Evolutionary conservation across 2,113 vertebrate species (phyloP), one percentile per base, ranked within the genome.

Genomic region (Tachysurus vachellii): DNA sequence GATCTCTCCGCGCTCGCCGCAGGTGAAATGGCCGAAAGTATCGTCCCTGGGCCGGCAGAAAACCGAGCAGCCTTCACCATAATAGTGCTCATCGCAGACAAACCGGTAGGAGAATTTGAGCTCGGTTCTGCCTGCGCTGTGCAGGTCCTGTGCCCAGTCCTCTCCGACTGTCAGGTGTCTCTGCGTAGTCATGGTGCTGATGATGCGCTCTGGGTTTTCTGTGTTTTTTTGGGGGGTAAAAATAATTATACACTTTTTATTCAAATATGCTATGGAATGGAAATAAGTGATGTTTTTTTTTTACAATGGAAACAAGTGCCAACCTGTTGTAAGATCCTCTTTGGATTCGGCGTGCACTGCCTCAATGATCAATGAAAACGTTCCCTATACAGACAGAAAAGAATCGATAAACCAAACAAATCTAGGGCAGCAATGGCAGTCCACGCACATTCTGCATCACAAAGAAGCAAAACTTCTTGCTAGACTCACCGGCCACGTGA

Each of bases 351-450:
- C 96, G 90, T 99, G 97, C 64, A 98, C 93, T 23, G 98, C 98
- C 90, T 99, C 98, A 19, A 99, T 98, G 92, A 99, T 99, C 90
- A 99, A 95, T 0, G 98, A 99, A 93, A 99, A 99, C 84, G 98
- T 99, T 85, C 98, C 98, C 98, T 99, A 88, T 83, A 89, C 90
- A 87, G 66, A 86, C 81, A 86, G 88, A 93, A 92, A 88, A 89
- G 90, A 89, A 17, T 14, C 0, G 5, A 5, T 3, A 56, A 75
- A 19, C 12, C 26, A 42, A 12, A 14, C 42, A 36, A 1, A 70
- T 70, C 31, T 36, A 6, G n/a, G 13, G 4, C 36, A 14, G 66
- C 66, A 70, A 17, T 0, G 36, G 2, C 44, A 26, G 4, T 53
- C 42, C 42, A 8, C 0, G 44, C 73, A 6, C 26, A 10, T 21